Percentiles rank a stretch among this genome's conserved stretches.
Conservation (phyloP, 2,797 vertebrate species). For the Phrynocephalus forsythii region DNA sequence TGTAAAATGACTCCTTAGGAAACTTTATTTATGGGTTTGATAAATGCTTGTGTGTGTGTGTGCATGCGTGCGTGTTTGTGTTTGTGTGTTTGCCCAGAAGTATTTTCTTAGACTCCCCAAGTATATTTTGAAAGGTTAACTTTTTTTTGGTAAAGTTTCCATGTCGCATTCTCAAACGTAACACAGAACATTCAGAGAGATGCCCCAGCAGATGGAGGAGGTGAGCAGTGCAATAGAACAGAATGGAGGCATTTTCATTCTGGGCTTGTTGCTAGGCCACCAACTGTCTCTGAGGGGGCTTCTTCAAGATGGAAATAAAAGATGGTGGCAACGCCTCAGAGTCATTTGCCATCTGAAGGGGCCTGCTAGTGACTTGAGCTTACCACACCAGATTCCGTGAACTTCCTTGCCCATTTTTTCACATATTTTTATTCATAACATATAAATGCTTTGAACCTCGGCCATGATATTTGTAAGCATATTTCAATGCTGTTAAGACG, state of each 20-base stretch:
- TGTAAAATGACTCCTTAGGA: neutral
- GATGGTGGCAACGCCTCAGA: too few species aligned
- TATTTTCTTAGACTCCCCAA: conserved; percentile 46
- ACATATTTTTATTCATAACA: neutral
- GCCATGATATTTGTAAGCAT: neutral
- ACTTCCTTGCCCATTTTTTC: too few species aligned
- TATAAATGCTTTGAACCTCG: neutral
- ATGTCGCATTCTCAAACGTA: neutral
- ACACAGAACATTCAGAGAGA: neutral
- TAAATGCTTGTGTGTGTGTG: neutral
- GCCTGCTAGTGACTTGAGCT: neutral
- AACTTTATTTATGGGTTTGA: neutral
- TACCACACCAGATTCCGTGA: neutral
- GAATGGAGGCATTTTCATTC: neutral
- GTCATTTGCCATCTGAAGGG: neutral
- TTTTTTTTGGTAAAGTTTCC: neutral
- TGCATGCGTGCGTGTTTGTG: too few species aligned
- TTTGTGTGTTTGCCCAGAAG: conserved; percentile 49
- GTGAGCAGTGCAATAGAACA: neutral
- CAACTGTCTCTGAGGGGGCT: neutral
- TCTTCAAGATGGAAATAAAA: neutral
- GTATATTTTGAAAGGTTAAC: conserved; percentile 27
- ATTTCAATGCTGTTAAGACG: neutral
- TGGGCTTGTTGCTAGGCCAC: neutral
- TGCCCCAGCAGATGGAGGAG: neutral